Evolutionary conservation across 53 echinoderm and acorn worm species (phyloP).

Genomic region (Temnopleurus reevesii): DNA sequence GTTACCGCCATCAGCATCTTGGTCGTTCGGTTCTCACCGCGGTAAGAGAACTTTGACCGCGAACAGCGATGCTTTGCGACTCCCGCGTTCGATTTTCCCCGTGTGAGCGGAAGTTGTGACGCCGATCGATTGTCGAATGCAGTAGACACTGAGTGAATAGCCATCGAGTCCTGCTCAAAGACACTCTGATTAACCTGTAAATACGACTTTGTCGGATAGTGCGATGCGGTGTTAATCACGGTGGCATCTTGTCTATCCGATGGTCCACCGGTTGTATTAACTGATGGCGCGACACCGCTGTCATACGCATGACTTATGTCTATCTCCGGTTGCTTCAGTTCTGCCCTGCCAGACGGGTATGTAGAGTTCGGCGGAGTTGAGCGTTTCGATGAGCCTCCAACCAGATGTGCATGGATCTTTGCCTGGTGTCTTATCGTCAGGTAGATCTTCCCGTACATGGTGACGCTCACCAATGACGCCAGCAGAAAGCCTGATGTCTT

Average conservation of each 20-base stretch:
- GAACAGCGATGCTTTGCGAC: not conserved
- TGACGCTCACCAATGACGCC: constrained; percentile 29
- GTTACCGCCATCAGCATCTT: constrained; percentile 64
- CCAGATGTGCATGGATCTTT: constrained; percentile 45
- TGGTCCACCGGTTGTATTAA: not conserved
- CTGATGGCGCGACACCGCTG: not conserved
- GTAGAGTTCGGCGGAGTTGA: not conserved
- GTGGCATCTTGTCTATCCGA: not conserved
- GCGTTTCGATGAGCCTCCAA: constrained; percentile 9
- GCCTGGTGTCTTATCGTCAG: constrained; percentile 51
- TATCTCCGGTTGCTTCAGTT: not conserved
- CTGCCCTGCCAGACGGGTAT: not conserved
- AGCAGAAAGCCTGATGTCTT: constrained; percentile 42
- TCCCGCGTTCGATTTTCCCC: not conserved
- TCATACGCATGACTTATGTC: not conserved
- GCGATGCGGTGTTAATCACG: not conserved
- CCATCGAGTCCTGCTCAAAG: not conserved
- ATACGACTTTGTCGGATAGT: not conserved
- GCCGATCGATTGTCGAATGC: not conserved
- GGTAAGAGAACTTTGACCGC: not conserved
- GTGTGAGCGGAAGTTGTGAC: not conserved
- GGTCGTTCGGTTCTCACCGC: constrained; percentile 54
- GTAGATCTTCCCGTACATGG: constrained; percentile 59
- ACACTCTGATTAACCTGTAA: not conserved
- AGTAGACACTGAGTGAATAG: not conserved